phyloP scores from a whole-genome alignment of 2,888 invertebrate species.

The Orchestes rusci region DNA sequence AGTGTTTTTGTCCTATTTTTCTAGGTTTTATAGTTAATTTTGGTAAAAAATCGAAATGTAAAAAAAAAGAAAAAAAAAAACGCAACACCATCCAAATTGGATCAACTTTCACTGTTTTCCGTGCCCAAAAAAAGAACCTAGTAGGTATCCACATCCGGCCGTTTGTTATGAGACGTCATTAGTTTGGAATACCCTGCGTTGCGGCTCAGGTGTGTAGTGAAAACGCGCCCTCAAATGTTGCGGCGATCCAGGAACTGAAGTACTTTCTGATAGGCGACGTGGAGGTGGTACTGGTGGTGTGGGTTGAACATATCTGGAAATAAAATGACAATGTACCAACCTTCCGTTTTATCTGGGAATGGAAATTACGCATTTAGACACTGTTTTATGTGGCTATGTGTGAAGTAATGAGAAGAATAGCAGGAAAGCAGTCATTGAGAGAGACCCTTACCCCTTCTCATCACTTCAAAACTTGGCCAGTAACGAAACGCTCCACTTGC shows the following conservation, averaged over 20 bases:
- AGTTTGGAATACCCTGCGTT: conserved; percentile 48
- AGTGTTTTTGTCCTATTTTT: too few species aligned
- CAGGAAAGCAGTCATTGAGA: too few species aligned
- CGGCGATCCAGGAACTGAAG: conserved; percentile 62
- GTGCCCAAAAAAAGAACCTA: conserved; percentile 18
- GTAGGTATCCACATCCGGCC: conserved; percentile 17
- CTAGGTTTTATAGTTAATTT: background rate
- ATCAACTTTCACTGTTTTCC: conserved; percentile 6
- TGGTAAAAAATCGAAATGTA: background rate
- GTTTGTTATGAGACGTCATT: conserved; percentile 39
- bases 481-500: too few species aligned
- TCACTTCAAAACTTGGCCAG: too few species aligned
- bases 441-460: too few species aligned
- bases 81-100: background rate
- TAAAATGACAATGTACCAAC: too few species aligned
- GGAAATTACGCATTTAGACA: too few species aligned
- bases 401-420: too few species aligned
- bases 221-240: conserved; percentile 58
- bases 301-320: conserved; percentile 51
- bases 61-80: background rate
- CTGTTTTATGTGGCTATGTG: too few species aligned
- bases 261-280: conserved; percentile 59
- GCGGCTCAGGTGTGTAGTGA: conserved; percentile 54
- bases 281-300: conserved; percentile 57
- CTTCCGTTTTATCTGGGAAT: too few species aligned